Evolutionary conservation across 2,113 vertebrate species (phyloP).

Genomic region (Dasyurus viverrinus): DNA sequence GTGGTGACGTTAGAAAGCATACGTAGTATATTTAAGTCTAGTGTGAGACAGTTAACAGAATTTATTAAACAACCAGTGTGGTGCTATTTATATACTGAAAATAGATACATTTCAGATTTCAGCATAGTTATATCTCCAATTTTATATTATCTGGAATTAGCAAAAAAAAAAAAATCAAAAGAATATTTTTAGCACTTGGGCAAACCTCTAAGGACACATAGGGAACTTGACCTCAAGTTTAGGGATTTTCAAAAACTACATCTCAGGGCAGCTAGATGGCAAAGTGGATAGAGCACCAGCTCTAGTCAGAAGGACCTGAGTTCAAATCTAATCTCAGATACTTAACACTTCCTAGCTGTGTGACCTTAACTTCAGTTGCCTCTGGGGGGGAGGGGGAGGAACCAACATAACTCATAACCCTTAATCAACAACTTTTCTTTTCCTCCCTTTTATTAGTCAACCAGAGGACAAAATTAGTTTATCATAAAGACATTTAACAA

Average conservation of each 20-base stretch:
- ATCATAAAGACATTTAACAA: neutral
- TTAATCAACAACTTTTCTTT: neutral
- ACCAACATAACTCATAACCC: neutral
- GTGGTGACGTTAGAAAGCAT: neutral
- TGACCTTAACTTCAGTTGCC: too few relatives aligned
- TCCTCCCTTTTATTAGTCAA: neutral
- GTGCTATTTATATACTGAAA: neutral
- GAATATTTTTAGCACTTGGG: neutral
- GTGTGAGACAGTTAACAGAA: neutral
- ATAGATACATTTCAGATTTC: neutral
- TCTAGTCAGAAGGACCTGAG: too few relatives aligned
- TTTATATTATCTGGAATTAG: neutral
- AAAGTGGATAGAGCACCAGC: too few relatives aligned
- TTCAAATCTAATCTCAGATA: too few relatives aligned
- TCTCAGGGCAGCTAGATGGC: too few relatives aligned
- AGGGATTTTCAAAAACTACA: neutral
- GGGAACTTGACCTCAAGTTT: neutral
- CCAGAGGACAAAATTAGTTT: neutral
- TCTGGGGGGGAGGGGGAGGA: too few relatives aligned
- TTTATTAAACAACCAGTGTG: neutral
- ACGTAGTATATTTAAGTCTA: neutral
- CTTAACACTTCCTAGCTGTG: too few relatives aligned
- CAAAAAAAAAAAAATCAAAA: neutral
- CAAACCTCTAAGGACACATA: neutral
- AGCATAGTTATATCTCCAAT: neutral